Evolutionary conservation across 2,888 invertebrate genomes (phyloP).

Genomic region (Atethmia centrago): DNA sequence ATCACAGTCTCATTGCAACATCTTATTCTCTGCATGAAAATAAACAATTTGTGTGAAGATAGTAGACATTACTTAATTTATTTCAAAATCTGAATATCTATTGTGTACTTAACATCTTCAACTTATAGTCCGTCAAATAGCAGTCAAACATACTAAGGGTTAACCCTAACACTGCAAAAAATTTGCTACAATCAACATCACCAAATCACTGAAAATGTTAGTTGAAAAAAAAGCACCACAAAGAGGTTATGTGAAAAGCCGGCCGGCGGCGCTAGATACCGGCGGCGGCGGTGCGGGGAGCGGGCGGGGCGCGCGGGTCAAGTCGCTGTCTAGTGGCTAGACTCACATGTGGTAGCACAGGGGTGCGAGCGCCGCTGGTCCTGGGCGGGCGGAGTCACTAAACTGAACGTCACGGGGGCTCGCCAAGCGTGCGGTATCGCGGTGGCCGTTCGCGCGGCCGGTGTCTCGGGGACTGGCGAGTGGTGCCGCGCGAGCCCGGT

Average conservation of each 20-base stretch:
- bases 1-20: slow-evolving; percentile 4
- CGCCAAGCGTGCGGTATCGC: slow-evolving; percentile 76
- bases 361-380: slow-evolving; percentile 80
- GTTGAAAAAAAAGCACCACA: slow-evolving; percentile 77
- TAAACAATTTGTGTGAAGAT: background rate
- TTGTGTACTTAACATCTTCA: slow-evolving; percentile 10
- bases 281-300: slow-evolving; percentile 48
- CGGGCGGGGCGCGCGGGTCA: slow-evolving; percentile 48
- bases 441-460: slow-evolving; percentile 90
- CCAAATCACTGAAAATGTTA: slow-evolving; percentile 72
- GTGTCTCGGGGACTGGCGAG: slow-evolving; percentile 90
- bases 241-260: slow-evolving; percentile 83
- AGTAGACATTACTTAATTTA: slow-evolving; percentile 4
- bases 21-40: background rate
- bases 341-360: slow-evolving; percentile 86
- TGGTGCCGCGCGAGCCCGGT: slow-evolving; percentile 77
- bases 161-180: slow-evolving; percentile 46
- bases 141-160: slow-evolving; percentile 13
- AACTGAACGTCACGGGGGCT: slow-evolving; percentile 76
- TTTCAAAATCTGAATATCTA: slow-evolving; percentile 7
- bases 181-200: slow-evolving; percentile 61
- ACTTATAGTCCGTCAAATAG: slow-evolving; percentile 15
- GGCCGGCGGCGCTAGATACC: slow-evolving; percentile 72
- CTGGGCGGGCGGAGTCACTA: slow-evolving; percentile 81
- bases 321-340: slow-evolving; percentile 66